A percentile compares a stretch with the other conserved stretches of the same genome.
These are phyloP conservation scores for Chiridota heheva DNA, from an alignment of 35 echinoderm and acorn worm genomes.

Conservation along the genomic window DNA sequence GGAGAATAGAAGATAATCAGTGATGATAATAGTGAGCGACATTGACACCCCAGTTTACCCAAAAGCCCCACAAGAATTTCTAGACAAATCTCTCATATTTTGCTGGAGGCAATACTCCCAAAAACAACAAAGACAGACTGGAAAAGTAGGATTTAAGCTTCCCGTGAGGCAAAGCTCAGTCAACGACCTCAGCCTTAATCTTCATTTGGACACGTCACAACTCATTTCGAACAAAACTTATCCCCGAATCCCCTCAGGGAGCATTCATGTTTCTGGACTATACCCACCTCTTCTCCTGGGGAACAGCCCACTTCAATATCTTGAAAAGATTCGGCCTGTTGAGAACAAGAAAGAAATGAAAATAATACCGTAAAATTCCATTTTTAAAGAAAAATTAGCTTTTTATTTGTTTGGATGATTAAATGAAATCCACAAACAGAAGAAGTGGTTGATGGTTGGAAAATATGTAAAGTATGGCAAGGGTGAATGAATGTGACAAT, in stretches of 20 bases:
- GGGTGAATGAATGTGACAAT: background rate
- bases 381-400: background rate
- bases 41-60: no score
- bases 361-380: background rate
- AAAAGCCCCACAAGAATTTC: no score
- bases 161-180: background rate
- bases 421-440: background rate
- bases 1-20: no score
- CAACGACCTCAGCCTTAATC: background rate
- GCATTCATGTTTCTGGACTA: no score
- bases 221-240: no score
- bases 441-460: background rate
- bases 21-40: no score
- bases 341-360: background rate
- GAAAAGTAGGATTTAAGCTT: background rate
- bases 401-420: background rate
- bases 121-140: background rate
- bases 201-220: background rate
- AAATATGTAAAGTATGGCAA: background rate
- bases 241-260: no score
- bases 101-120: no score
- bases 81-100: no score
- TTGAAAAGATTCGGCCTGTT: slow-evolving; percentile 54
- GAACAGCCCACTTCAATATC: slow-evolving; percentile 33
- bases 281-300: slow-evolving; percentile 42